phyloP scores from a whole-genome alignment of 2,797 vertebrate species.

The Anas acuta region DNA sequence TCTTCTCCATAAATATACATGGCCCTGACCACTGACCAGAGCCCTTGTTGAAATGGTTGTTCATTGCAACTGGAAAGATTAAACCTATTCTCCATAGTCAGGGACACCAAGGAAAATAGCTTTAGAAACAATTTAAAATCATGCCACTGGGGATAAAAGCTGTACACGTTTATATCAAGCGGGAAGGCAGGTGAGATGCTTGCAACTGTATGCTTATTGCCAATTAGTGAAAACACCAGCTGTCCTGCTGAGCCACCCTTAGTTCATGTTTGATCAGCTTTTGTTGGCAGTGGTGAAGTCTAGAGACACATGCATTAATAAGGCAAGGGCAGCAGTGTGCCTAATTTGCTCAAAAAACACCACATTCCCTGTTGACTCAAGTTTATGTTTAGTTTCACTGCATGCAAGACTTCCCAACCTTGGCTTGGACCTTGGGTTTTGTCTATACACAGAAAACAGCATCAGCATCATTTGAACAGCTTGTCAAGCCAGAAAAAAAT shows the following conservation, averaged over 20 bases:
- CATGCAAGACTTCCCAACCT: background rate
- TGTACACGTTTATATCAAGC: background rate
- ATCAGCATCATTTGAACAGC: background rate
- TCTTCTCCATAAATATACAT: background rate
- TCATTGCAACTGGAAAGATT: background rate
- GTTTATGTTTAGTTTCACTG: constrained; percentile 3
- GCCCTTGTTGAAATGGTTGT: background rate
- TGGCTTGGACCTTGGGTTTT: background rate
- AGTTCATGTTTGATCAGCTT: background rate
- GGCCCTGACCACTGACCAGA: background rate
- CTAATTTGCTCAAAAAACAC: constrained; percentile 4
- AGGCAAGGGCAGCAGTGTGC: background rate
- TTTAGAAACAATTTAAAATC: background rate
- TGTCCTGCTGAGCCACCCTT: background rate
- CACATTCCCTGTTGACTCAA: background rate
- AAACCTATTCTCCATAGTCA: background rate
- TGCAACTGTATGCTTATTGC: background rate
- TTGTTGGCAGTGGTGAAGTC: background rate
- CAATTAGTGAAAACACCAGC: background rate
- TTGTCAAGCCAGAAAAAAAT: background rate
- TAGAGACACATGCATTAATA: background rate
- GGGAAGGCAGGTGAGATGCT: background rate
- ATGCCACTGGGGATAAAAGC: background rate
- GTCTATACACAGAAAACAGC: background rate
- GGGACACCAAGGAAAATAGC: background rate